Evolutionary conservation across 2,888 invertebrate species (phyloP).

Genomic region (Chironomus riparius): DNA sequence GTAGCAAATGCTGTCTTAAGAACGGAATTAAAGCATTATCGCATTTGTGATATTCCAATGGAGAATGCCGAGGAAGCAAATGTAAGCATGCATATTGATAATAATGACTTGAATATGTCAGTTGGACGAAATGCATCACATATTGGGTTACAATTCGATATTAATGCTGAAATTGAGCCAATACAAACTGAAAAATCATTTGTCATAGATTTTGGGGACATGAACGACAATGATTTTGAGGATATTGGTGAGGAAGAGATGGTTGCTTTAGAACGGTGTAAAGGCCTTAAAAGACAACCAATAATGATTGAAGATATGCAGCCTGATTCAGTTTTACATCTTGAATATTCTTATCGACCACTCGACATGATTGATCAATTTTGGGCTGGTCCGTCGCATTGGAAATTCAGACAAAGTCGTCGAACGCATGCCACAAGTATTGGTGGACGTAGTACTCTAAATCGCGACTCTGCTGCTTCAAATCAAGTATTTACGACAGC

Average conservation of each 20-base stretch:
- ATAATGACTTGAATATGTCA: slow-evolving; percentile 32
- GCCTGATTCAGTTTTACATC: slow-evolving; percentile 43
- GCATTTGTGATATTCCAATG: background rate
- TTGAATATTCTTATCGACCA: slow-evolving; percentile 65
- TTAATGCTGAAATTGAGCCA: slow-evolving; percentile 54
- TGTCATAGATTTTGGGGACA: slow-evolving; percentile 41
- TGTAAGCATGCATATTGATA: background rate
- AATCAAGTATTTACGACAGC: background rate
- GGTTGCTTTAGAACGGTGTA: slow-evolving; percentile 37
- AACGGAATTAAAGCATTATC: background rate
- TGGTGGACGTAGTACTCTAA: too few relatives aligned
- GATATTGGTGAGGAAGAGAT: slow-evolving; percentile 41
- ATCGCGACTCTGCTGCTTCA: too few relatives aligned
- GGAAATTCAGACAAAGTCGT: slow-evolving; percentile 57
- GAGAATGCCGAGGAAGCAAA: slow-evolving; percentile 4
- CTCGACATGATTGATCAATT: slow-evolving; percentile 44
- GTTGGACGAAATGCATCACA: slow-evolving; percentile 44
- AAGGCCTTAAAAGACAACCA: slow-evolving; percentile 38
- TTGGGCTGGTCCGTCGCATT: slow-evolving; percentile 79
- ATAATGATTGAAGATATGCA: slow-evolving; percentile 49
- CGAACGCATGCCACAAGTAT: background rate
- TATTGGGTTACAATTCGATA: slow-evolving; percentile 53
- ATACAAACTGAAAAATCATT: slow-evolving; percentile 43
- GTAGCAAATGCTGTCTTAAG: background rate
- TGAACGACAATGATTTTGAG: slow-evolving; percentile 40